Conservation (phyloP, 2,888 invertebrate species). For the Subacronicta megacephala region DNA sequence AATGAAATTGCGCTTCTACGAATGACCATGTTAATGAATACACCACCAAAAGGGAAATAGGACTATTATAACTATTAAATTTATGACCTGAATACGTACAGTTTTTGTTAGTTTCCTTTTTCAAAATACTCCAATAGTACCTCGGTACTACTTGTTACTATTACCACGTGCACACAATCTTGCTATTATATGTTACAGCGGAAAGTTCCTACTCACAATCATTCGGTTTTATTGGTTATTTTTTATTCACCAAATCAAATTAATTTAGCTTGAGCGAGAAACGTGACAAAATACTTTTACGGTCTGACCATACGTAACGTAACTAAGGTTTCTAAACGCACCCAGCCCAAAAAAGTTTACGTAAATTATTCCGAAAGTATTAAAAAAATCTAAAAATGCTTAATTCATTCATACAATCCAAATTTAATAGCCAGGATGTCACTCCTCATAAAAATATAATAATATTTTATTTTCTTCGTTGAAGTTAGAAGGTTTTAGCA, state of each 20-base stretch:
- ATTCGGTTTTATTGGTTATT: conserved; percentile 28
- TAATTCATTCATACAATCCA: too few relatives aligned
- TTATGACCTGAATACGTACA: conserved; percentile 17
- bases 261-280: conserved; percentile 3
- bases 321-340: conserved; percentile 26
- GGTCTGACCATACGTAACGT: too few relatives aligned
- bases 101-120: conserved; percentile 4
- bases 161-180: conserved; percentile 11
- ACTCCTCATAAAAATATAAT: too few relatives aligned
- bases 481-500: too few relatives aligned
- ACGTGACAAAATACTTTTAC: conserved; percentile 15
- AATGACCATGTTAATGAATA: too few relatives aligned
- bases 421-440: too few relatives aligned
- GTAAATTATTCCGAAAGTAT: neutral
- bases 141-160: neutral
- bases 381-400: neutral
- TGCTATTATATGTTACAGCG: neutral
- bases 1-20: too few relatives aligned
- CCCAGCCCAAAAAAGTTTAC: neutral
- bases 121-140: conserved; percentile 1
- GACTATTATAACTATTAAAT: too few relatives aligned
- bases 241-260: conserved; percentile 17
- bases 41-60: neutral
- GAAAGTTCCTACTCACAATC: conserved; percentile 15
- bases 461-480: too few relatives aligned